Base-by-base conservation (phyloP, 2,797 vertebrate species). In the Coregonus ussuriensis region DNA sequence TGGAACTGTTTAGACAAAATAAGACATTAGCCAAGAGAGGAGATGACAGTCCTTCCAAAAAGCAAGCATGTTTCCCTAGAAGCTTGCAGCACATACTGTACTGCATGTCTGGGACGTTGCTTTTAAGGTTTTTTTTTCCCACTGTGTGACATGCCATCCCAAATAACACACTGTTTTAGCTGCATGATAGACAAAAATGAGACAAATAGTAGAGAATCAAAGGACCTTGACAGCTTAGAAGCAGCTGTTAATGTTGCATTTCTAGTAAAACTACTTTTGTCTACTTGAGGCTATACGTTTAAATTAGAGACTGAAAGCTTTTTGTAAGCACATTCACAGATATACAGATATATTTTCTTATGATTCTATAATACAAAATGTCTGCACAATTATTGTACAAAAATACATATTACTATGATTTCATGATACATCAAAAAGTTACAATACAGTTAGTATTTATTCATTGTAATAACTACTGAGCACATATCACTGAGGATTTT, bases 11-110 rank as follows among this genome's bases (percentile, higher is more conserved):
- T 71, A 75, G 66, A 78, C 56, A 72, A 80, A 80, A 56, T 76
- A 68, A 82, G 69, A 84, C 54, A 72, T 76, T 73, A 78, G 74
- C 78, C 67, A 74, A 71, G 59, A 77, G 67, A 74, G 54, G 76
- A 35, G 21, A 25, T 74, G 76, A 74, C 71, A 80, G 76, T 68
- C 52, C 72, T 78, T 82, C 74, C 75, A 62, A 56, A 63, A 16
- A 82, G 71, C 47, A 76, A 75, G 77, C 47, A 81, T 31, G 71
- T 72, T 81, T 63, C 3, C 72, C 31, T 70, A 66, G 78, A 82
- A 16, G 68, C 56, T 53, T 37, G n/a, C 54, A 16, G 16, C 68
- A 53, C 71, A 73, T 37, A 71, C 62, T 65, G 31, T 67, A 67
- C 65, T 67, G 70, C 1, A 71, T 72, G 72, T 70, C 21, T 67